These are phyloP conservation scores for Corvus moneduloides DNA, from an alignment of 2,113 vertebrate species.

Conservation along the genomic window DNA sequence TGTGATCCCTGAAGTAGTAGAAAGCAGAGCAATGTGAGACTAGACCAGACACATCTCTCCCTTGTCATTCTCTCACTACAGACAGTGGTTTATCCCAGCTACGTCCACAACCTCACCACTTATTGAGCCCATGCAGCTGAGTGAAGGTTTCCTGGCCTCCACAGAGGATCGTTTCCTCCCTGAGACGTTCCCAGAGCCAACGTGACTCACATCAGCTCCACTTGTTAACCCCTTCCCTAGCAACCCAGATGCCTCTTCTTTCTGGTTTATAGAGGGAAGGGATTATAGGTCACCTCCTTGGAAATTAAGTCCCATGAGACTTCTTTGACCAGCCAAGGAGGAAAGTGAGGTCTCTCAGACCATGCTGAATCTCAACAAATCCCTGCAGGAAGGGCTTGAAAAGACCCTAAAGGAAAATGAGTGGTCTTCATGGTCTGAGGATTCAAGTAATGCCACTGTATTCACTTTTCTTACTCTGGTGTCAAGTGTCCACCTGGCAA, in stretches of 20 bases:
- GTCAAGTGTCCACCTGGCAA: background rate
- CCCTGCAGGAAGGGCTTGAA: background rate
- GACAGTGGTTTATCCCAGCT: too few species aligned
- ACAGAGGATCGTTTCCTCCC: background rate
- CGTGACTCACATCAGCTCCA: background rate
- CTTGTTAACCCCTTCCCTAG: accelerated
- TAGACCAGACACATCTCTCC: background rate
- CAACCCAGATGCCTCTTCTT: accelerated
- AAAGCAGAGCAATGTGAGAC: background rate
- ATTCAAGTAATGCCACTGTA: background rate
- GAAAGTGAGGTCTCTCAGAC: background rate
- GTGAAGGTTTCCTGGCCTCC: background rate
- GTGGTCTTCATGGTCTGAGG: background rate
- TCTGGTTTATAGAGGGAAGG: background rate
- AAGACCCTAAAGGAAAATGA: background rate
- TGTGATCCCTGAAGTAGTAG: background rate
- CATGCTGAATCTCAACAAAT: background rate
- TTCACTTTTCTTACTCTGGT: background rate
- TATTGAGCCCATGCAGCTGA: background rate
- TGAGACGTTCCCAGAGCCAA: background rate
- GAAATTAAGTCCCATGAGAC: background rate
- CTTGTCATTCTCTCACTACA: background rate
- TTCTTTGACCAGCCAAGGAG: background rate
- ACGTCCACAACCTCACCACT: accelerated
- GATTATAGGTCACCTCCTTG: background rate